Evolutionary conservation across 2,888 invertebrate genomes (phyloP), one percentile per base, ranked within the genome.

Genomic region (Cheilosia soror): DNA sequence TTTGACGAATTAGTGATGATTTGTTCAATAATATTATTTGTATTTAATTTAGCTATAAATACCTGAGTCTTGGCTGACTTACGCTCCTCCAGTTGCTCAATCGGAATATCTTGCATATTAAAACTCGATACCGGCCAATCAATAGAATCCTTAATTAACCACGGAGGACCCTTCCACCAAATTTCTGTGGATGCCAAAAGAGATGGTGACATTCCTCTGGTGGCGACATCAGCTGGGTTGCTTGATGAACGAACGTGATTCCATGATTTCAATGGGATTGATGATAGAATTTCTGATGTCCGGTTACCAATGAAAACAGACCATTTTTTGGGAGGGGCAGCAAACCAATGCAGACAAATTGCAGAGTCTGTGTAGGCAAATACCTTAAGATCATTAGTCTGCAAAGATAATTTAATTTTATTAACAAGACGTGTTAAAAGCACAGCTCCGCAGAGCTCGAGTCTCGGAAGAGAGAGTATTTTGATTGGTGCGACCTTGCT

Each of bases 211-310:
- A 76, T 75, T 60, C 75, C 66, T 13, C 88, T 77, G 3, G 68
- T 69, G 0, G 73, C 77, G 49, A 58, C 27, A 49, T 76, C 76
- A 25, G 76, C 82, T 20, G 82, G 76, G 60, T 82, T 82, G 15
- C 31, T 13, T 0, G 58, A 11, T 31, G 83, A 58, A 6, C 44
- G 53, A 37, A 83, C 62, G 42, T 77, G 72, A 49, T 65, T 51
- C 83, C 72, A 83, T 1, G 15, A 44, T n/a, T 33, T 65, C 4
- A 33, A 0, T 13, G 75, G 55, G 0, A 65, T 33, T 40, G 75
- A 40, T 5, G 87, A 75, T 1, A 82, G n/a, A n/a, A 87, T 87
- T 55, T 86, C 72, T 13, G 85, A 49, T 4, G 71, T 72, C 11
- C 60, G 37, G 6, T 72, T 60, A 4, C 40, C 49, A 40, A 62